Base-by-base conservation (phyloP, 2,113 vertebrate genomes). In the Crotalus viridis region DNA sequence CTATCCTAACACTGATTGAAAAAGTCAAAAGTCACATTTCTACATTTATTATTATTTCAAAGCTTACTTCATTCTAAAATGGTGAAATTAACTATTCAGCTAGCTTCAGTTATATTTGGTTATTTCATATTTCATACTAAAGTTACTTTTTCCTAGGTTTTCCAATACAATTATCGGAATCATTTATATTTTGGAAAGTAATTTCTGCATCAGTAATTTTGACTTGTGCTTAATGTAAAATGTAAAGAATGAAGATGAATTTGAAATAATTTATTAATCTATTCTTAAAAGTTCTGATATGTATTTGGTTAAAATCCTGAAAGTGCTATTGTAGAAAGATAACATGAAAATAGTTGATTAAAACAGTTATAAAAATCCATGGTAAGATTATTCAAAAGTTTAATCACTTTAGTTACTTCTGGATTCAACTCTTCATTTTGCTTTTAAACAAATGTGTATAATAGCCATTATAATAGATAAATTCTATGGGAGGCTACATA, bases 41-140 rank as follows among this genome's bases (percentile, higher is more conserved):
- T 86, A 24, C 4, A 48, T 46, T 46, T 88, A 12, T 88, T 88
- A 9, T 55, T 88, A 55, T 28, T n/a, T 33, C 24, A 64, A 64
- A 15, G 43, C 43, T 64, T 4, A 24, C 26, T 10, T 86, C 48
- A 88, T 94, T 93, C 92, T 59, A 24, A 94, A 54, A 39, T 46
- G 54, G 52, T 89, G 21, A 96, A 91, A 95, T 95, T 28, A 10
- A 28, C 48, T 57, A 51, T 96, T 85, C 26, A 95, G 91, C 94
- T 96, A 92, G 91, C 87, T 89, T 92, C 86, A 89, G 93, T 96
- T 88, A 90, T 91, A 85, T 94, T 95, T 94, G 89, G 54, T 52
- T 88, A 85, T 64, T 95, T 97, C 95, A 94, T 95, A 95, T 94
- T 95, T 97, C 95, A 97, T 97, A 95, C 97, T 95, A 97, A 97